phyloP scores from a whole-genome alignment of 2,797 vertebrate species.

The Micromesistius poutassou region DNA sequence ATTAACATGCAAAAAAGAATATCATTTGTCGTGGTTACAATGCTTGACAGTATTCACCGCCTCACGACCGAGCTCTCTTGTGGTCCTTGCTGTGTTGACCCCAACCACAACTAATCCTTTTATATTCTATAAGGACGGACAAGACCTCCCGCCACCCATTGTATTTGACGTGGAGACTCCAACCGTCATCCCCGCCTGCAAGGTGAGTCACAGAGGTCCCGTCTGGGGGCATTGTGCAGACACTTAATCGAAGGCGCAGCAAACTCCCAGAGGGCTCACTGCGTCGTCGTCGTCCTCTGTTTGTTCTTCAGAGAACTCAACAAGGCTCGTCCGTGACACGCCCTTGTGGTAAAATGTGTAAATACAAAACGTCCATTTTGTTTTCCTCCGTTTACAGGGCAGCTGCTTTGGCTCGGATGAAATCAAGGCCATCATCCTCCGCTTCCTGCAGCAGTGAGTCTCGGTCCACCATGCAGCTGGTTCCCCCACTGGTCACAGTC shows the following conservation, averaged over 20 bases:
- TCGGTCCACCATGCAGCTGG: not conserved
- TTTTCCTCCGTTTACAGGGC: slow-evolving; percentile 65
- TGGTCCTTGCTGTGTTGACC: not conserved
- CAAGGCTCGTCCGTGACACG: not conserved
- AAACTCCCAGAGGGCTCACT: not conserved
- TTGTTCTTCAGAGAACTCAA: not conserved
- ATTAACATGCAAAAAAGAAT: too few species aligned
- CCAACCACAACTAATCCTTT: not conserved
- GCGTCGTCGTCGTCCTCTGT: not conserved
- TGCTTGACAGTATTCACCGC: too few species aligned
- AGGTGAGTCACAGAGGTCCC: slow-evolving; percentile 50
- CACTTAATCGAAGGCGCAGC: not conserved
- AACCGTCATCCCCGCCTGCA: slow-evolving; percentile 82
- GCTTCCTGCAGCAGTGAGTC: slow-evolving; percentile 89
- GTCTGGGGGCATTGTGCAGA: not conserved
- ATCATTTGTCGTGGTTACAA: too few species aligned
- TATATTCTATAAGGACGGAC: slow-evolving; percentile 76
- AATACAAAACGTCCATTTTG: not conserved
- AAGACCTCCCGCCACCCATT: slow-evolving; percentile 85
- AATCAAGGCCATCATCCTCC: slow-evolving; percentile 80
- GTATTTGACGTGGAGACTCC: slow-evolving; percentile 84
- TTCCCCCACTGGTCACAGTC: not conserved
- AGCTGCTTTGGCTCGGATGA: slow-evolving; percentile 85
- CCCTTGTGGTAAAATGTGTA: not conserved
- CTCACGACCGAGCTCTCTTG: not conserved